Conservation (phyloP, 1,140 invertebrate genomes). For the Drosophila orena region DNA sequence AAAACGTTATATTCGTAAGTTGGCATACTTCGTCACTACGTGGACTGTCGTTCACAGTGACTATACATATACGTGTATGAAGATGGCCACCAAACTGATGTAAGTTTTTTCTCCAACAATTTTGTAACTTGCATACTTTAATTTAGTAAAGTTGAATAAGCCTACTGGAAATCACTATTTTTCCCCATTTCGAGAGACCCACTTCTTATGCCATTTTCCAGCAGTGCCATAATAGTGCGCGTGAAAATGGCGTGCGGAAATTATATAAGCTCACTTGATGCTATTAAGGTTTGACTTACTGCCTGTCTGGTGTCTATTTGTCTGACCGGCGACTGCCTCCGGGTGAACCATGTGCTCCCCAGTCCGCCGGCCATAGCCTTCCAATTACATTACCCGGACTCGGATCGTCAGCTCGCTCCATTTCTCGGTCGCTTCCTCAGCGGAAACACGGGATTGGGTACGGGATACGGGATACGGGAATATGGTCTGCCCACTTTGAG, state of each 20-base stretch:
- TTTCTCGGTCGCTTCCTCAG: conserved; percentile 46
- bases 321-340: conserved; percentile 7
- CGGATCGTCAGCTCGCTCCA: conserved; percentile 47
- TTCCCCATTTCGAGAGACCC: background rate
- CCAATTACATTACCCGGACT: conserved; percentile 45
- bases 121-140: too few relatives aligned
- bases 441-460: conserved; percentile 37
- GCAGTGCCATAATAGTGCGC: conserved; percentile 23
- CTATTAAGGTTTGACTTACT: conserved; percentile 63
- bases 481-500: conserved; percentile 15
- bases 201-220: background rate
- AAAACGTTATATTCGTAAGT: too few relatives aligned
- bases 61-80: too few relatives aligned
- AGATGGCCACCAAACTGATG: too few relatives aligned
- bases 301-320: conserved; percentile 14
- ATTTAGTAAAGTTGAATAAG: too few relatives aligned
- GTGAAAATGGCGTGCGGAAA: conserved; percentile 60
- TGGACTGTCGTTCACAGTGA: too few relatives aligned
- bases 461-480: background rate
- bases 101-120: background rate
- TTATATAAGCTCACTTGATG: conserved; percentile 70
- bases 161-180: background rate
- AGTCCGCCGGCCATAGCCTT: conserved; percentile 19
- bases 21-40: too few relatives aligned
- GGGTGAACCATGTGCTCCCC: conserved; percentile 10